Percentiles rank a stretch among this genome's conserved stretches.
Evolutionary conservation across 2,113 vertebrate species (phyloP).

Genomic region (Embiotoca jacksoni): DNA sequence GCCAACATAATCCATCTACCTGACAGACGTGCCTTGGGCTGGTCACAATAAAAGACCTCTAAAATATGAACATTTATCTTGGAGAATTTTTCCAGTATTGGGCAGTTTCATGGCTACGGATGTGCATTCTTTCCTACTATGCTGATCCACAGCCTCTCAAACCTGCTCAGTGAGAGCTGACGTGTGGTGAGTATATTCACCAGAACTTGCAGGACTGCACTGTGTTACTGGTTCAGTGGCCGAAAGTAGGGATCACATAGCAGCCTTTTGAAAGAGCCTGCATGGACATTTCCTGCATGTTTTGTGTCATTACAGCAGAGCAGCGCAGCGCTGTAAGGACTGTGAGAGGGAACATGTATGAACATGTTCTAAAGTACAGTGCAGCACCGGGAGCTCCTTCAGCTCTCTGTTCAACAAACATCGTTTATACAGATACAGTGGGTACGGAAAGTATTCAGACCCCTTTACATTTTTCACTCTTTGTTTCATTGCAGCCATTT

Average conservation of each 20-base stretch:
- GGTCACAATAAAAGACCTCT: too few relatives aligned
- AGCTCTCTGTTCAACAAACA: not conserved
- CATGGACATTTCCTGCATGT: not conserved
- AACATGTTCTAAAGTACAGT: constrained; percentile 1
- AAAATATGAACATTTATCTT: too few relatives aligned
- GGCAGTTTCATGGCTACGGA: too few relatives aligned
- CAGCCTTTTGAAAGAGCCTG: constrained; percentile 19
- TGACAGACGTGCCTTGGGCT: too few relatives aligned
- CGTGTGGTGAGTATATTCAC: not conserved
- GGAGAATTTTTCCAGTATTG: too few relatives aligned
- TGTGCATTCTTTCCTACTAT: too few relatives aligned
- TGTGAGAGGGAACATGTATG: constrained; percentile 16
- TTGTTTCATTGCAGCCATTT: too few relatives aligned
- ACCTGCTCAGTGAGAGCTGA: too few relatives aligned
- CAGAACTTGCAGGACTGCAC: not conserved
- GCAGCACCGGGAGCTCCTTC: constrained; percentile 4
- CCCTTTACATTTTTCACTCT: too few relatives aligned
- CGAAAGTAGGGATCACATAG: constrained; percentile 27
- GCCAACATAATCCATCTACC: too few relatives aligned
- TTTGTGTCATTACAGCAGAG: constrained; percentile 1
- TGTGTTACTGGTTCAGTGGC: constrained; percentile 16
- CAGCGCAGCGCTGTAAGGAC: constrained; percentile 4
- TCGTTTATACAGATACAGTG: not conserved
- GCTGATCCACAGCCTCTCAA: too few relatives aligned
- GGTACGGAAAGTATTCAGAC: too few relatives aligned